Evolutionary conservation across 2,888 invertebrate species (phyloP).

Genomic region (Bimastos eiseni): DNA sequence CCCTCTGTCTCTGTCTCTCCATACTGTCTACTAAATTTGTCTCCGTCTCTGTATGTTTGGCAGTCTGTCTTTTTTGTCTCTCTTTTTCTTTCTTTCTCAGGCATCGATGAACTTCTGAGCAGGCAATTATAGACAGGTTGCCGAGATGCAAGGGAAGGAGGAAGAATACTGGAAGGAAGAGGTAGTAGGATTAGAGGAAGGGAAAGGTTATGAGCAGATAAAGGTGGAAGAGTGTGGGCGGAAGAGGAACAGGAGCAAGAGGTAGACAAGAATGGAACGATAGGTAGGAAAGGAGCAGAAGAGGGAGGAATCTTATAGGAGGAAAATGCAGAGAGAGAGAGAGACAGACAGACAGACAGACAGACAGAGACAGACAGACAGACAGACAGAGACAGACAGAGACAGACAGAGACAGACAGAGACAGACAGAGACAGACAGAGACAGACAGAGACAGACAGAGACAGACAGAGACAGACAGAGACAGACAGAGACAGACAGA

Average conservation of each 20-base stretch:
- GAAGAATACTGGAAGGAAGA: background rate
- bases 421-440: too few species aligned
- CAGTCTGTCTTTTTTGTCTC: too few species aligned
- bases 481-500: too few species aligned
- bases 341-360: too few species aligned
- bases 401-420: too few species aligned
- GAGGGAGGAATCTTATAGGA: background rate
- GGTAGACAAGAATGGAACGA: background rate
- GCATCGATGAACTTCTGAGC: background rate
- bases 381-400: background rate
- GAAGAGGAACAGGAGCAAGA: background rate
- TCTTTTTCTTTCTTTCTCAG: background rate
- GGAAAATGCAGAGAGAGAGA: background rate
- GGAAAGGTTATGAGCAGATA: background rate
- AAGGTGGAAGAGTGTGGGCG: background rate
- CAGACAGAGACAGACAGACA: too few species aligned
- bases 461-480: too few species aligned
- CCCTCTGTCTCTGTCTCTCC: too few species aligned
- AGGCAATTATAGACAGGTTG: background rate
- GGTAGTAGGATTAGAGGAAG: background rate
- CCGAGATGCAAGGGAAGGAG: background rate
- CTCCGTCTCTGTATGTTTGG: too few species aligned
- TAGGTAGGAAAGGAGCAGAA: background rate
- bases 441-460: too few species aligned
- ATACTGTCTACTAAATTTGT: too few species aligned